Conservation (phyloP, 2,888 invertebrate species). For the Bombyx huttoni region DNA sequence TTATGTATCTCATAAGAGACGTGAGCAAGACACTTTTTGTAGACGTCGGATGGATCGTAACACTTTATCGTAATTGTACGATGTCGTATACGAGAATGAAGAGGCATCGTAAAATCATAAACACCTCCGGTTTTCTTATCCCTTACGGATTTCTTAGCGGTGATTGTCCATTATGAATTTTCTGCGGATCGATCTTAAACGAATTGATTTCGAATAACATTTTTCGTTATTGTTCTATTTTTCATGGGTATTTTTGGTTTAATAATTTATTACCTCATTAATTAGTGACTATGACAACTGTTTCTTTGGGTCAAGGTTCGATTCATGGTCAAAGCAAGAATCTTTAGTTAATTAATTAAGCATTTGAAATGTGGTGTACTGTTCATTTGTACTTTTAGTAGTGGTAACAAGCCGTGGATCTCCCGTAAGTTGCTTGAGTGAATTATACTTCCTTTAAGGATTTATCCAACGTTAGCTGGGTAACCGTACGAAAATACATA, state of each 20-base stretch:
- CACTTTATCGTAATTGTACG: constrained; percentile 57
- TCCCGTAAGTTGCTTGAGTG: too few relatives aligned
- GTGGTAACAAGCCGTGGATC: too few relatives aligned
- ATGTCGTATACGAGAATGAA: constrained; percentile 46
- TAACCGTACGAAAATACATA: too few relatives aligned
- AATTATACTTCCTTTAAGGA: too few relatives aligned
- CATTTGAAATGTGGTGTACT: too few relatives aligned
- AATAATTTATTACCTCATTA: too few relatives aligned
- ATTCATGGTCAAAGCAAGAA: too few relatives aligned
- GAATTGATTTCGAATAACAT: constrained; percentile 10
- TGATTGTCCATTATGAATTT: constrained; percentile 44
- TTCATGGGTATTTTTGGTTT: neutral
- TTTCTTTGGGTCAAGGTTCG: too few relatives aligned
- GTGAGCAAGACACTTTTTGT: constrained; percentile 40
- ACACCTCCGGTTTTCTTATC: constrained; percentile 45
- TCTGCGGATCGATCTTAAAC: constrained; percentile 34
- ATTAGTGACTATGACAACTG: too few relatives aligned
- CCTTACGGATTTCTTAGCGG: constrained; percentile 37
- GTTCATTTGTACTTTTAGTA: too few relatives aligned
- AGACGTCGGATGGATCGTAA: constrained; percentile 34
- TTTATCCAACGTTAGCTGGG: too few relatives aligned
- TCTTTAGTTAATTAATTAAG: too few relatives aligned
- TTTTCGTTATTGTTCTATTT: constrained; percentile 2
- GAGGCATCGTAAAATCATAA: constrained; percentile 56
- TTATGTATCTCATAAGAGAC: constrained; percentile 25